phyloP scores from a whole-genome alignment of 2,113 vertebrate species.

The Piprites chloris region DNA sequence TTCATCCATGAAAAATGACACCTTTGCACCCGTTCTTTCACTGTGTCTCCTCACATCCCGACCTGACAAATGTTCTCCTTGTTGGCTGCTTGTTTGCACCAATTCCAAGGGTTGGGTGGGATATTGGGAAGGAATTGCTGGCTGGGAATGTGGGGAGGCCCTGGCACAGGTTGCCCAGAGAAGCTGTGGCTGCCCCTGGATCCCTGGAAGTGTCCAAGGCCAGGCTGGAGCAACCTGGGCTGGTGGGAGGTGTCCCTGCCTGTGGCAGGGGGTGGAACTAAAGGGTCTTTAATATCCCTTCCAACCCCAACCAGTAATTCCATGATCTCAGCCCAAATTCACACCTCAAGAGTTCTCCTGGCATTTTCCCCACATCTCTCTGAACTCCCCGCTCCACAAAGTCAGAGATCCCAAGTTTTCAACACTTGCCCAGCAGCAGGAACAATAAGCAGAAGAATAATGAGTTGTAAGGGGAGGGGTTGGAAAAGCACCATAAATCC shows the following conservation, averaged over 20 bases:
- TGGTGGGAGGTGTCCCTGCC: not conserved
- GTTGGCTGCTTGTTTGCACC: too few relatives aligned
- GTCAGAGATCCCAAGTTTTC: not conserved
- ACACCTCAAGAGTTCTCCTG: not conserved
- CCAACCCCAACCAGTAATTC: not conserved
- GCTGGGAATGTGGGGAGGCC: not conserved
- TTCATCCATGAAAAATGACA: not conserved
- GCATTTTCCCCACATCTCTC: not conserved
- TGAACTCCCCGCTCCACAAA: not conserved
- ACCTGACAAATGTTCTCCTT: too few relatives aligned
- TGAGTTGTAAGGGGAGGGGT: not conserved
- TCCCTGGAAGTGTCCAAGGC: not conserved
- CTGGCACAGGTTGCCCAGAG: too few relatives aligned
- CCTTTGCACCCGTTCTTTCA: not conserved
- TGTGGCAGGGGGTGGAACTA: not conserved
- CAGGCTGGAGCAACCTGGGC: not conserved
- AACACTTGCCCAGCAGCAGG: not conserved
- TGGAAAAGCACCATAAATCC: not conserved
- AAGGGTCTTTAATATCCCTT: not conserved
- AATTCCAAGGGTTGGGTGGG: too few relatives aligned
- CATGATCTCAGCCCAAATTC: not conserved
- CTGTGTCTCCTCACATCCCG: accelerated
- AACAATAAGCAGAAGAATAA: not conserved
- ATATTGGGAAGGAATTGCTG: not conserved
- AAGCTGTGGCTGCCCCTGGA: not conserved